A percentile compares a stretch with the other conserved stretches of the same genome.
Evolutionary conservation across 2,888 invertebrate species (phyloP).

Genomic region (Rhagonycha lutea): DNA sequence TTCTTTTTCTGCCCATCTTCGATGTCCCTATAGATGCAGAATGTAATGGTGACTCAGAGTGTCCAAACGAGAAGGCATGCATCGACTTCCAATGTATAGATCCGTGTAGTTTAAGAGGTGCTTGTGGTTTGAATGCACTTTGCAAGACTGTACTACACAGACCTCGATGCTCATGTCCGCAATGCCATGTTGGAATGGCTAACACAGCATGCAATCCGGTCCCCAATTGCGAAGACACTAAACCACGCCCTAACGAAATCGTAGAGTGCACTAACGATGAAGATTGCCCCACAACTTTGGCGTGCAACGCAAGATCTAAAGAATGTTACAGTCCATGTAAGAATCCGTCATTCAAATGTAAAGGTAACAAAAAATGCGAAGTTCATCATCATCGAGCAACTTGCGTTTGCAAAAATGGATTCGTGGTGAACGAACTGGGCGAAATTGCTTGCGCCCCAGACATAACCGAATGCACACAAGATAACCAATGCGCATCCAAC

Average conservation of each 20-base stretch:
- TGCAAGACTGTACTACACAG: slow-evolving; percentile 85
- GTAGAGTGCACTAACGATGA: slow-evolving; percentile 67
- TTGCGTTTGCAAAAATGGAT: slow-evolving; percentile 88
- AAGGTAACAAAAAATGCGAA: slow-evolving; percentile 84
- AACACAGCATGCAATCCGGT: slow-evolving; percentile 78
- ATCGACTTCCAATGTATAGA: slow-evolving; percentile 88
- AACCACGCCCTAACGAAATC: slow-evolving; percentile 60
- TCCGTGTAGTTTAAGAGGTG: slow-evolving; percentile 86
- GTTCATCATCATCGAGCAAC: slow-evolving; percentile 82
- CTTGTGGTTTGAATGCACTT: slow-evolving; percentile 87
- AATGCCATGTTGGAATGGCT: slow-evolving; percentile 85
- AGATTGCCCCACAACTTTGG: slow-evolving; percentile 75
- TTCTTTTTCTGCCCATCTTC: slow-evolving; percentile 56
- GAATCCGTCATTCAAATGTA: slow-evolving; percentile 70
- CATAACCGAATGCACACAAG: slow-evolving; percentile 73
- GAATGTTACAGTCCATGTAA: slow-evolving; percentile 83
- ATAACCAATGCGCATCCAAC: slow-evolving; percentile 84
- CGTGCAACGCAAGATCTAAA: slow-evolving; percentile 71
- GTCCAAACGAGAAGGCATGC: slow-evolving; percentile 90
- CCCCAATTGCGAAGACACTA: slow-evolving; percentile 72
- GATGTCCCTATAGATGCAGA: slow-evolving; percentile 58
- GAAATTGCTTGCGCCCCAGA: slow-evolving; percentile 87
- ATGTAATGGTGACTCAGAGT: slow-evolving; percentile 90
- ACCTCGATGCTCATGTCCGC: slow-evolving; percentile 85
- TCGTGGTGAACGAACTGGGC: slow-evolving; percentile 84